These are phyloP conservation scores for Meloidogyne floridensis DNA, from an alignment of 1,140 invertebrate genomes.

Conservation along the genomic window DNA sequence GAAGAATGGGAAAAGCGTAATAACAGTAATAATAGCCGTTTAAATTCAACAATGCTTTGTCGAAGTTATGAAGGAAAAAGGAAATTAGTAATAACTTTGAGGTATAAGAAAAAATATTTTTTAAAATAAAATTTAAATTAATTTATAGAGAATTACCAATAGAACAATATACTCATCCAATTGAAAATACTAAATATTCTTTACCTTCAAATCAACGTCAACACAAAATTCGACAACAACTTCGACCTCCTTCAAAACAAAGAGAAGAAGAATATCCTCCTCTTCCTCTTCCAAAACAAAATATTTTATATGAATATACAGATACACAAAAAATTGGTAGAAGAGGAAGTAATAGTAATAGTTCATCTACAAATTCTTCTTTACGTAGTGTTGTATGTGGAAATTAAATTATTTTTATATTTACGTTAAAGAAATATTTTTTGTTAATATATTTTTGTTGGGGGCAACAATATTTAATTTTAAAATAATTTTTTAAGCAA, in stretches of 20 bases:
- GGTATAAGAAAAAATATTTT: neutral
- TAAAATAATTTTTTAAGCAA: neutral
- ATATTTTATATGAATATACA: neutral
- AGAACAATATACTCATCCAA: neutral
- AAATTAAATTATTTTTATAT: too few relatives aligned
- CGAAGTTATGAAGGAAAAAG: neutral
- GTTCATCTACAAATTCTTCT: slow-evolving; percentile 6
- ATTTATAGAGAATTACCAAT: slow-evolving; percentile 1
- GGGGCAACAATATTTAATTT: too few relatives aligned
- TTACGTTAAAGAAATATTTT: too few relatives aligned
- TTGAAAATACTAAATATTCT: neutral
- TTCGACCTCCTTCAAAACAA: neutral
- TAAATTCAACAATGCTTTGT: neutral
- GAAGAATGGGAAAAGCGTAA: slow-evolving; percentile 1
- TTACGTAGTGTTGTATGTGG: too few relatives aligned
- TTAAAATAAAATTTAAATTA: neutral
- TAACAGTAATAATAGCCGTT: neutral
- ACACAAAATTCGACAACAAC: neutral
- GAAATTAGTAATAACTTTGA: neutral
- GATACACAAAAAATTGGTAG: neutral
- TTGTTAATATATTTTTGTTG: too few relatives aligned
- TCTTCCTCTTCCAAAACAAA: neutral
- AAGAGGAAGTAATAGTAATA: slow-evolving; percentile 7
- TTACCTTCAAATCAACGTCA: neutral
- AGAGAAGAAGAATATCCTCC: neutral